Evolutionary conservation across 2,797 vertebrate genomes (phyloP), one percentile per base, ranked within the genome.

Genomic region (Neosilurus hyrtlii): DNA sequence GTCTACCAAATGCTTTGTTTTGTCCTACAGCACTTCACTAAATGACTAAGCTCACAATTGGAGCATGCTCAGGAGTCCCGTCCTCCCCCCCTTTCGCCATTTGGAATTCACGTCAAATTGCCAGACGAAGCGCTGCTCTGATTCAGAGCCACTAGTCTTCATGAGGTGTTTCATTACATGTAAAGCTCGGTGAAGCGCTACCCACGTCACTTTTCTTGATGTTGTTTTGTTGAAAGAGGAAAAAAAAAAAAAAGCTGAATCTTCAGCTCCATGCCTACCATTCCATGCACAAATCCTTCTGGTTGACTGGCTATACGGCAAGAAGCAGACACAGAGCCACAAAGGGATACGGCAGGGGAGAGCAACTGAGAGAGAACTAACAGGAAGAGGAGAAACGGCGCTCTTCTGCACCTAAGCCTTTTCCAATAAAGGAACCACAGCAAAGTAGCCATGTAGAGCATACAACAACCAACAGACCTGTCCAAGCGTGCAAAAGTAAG

Each of bases 11-110:
- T 72, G 72, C 35, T 65, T 26, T 49, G 26, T 66, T 87, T 43
- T 57, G 51, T 49, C 51, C 18, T 79, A 54, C n/a, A 22, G 43
- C 18, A 20, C 3, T 26, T 18, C 9, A 63, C 52, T 74, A 74
- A 20, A 77, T 70, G 65, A 77, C 54, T 62, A 83, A 80, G 51
- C 80, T 81, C 59, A 80, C 65, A 59, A 79, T 76, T 37, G 88
- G 91, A 92, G 93, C 93, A 93, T 93, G 92, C 93, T 92, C 92
- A 92, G 92, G 87, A n/a, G 88, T 85, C 84, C 83, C 37, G 9
- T 3, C 7, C 9, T 0, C 3, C 30, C 37, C 11, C 30, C 26
- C 57, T 18, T 0, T 9, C 35, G 91, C 92, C 93, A 94, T 95
- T 93, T 92, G 91, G 88, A 88, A 90, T 91, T 89, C 84, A 63